Conservation (phyloP, 1,140 invertebrate species). For the Pseudoatta argentina region DNA sequence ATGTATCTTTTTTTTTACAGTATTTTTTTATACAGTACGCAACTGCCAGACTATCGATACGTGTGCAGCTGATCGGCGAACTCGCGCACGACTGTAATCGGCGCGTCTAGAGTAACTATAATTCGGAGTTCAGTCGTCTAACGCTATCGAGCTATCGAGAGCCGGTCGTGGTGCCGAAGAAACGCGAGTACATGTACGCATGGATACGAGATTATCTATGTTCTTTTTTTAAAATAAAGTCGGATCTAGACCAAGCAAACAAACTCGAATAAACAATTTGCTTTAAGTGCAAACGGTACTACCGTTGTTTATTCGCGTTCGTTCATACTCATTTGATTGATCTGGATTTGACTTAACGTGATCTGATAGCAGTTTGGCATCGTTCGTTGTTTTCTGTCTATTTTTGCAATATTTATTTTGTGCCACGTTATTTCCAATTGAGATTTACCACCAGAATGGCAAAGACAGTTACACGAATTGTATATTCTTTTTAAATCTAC, state of each 20-base stretch:
- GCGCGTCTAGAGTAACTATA: conserved; percentile 77
- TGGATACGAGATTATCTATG: conserved; percentile 45
- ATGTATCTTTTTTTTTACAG: conserved; percentile 3
- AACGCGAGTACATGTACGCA: conserved; percentile 50
- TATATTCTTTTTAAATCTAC: background rate
- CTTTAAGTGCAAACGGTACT: background rate
- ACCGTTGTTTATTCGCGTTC: background rate
- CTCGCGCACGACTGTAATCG: conserved; percentile 66
- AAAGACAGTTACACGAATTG: background rate
- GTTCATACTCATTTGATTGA: background rate
- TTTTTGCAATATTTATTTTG: background rate
- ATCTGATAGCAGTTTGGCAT: background rate
- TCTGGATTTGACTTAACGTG: background rate
- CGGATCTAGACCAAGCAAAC: background rate
- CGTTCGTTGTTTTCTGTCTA: background rate
- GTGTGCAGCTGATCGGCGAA: conserved; percentile 73
- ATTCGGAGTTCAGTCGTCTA: conserved; percentile 85
- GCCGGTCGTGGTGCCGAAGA: conserved; percentile 81
- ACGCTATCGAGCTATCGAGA: conserved; percentile 84
- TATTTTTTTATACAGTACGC: conserved; percentile 25
- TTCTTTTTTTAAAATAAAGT: conserved; percentile 54
- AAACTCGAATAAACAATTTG: background rate
- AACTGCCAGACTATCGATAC: conserved; percentile 57
- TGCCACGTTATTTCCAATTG: background rate
- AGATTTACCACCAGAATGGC: conserved; percentile 26